Conservation (phyloP, 1,140 invertebrate species). For the Phthorimaea operculella region DNA sequence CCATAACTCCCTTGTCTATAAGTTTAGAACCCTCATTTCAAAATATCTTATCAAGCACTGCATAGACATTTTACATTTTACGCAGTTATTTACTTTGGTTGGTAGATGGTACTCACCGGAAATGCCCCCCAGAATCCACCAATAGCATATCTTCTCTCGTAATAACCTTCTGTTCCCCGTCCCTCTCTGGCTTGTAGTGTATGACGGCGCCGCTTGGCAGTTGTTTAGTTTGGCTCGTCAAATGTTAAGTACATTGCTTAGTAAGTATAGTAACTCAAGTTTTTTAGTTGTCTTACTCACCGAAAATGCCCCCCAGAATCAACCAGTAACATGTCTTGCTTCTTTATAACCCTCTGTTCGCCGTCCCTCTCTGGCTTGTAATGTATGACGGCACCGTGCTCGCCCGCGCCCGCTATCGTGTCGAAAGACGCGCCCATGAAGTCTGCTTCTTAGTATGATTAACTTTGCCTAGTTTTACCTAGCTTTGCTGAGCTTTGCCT, state of each 20-base stretch:
- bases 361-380: conserved; percentile 78
- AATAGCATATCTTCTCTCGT: conserved; percentile 83
- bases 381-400: conserved; percentile 95
- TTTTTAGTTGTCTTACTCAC: no score
- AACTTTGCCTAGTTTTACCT: no score
- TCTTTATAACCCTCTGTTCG: conserved; percentile 77
- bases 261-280: no score
- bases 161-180: conserved; percentile 77
- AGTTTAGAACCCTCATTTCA: no score
- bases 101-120: conserved; percentile 59
- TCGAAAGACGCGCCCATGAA: conserved; percentile 91
- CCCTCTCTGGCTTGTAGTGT: conserved; percentile 83
- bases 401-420: conserved; percentile 92
- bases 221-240: no score
- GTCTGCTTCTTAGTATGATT: conserved; percentile 76
- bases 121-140: conserved; percentile 92
- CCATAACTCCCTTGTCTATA: no score
- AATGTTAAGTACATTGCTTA: no score
- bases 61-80: no score
- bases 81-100: no score
- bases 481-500: no score
- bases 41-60: no score
- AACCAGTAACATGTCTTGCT: conserved; percentile 85
- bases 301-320: conserved; percentile 86
- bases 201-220: conserved; percentile 94